Evolutionary conservation across 2,888 invertebrate species (phyloP).

Genomic region (Drymonia ruficornis): DNA sequence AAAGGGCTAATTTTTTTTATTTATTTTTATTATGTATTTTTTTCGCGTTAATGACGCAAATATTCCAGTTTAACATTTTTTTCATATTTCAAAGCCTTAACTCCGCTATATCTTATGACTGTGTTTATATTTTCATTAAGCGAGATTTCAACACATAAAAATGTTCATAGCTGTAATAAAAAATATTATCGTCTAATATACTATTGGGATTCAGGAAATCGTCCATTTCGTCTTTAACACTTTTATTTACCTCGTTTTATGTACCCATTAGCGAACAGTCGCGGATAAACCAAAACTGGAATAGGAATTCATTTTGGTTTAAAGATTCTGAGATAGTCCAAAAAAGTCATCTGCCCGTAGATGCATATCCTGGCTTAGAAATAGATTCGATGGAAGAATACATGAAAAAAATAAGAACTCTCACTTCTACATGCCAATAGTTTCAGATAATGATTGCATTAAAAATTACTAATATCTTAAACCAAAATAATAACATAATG

Average conservation of each 20-base stretch:
- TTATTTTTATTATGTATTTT: too few species aligned
- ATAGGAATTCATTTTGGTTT: too few species aligned
- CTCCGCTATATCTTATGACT: constrained; percentile 1
- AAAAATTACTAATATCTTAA: too few species aligned
- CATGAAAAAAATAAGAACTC: too few species aligned
- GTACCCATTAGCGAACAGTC: not conserved
- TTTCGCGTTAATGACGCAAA: not conserved
- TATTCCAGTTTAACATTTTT: not conserved
- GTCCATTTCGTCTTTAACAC: not conserved
- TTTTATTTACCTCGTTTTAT: not conserved
- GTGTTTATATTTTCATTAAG: constrained; percentile 3
- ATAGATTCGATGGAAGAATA: too few species aligned
- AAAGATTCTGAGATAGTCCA: too few species aligned
- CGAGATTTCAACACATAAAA: not conserved
- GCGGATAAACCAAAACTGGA: not conserved
- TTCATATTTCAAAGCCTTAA: not conserved
- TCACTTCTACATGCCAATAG: too few species aligned
- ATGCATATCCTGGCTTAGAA: too few species aligned
- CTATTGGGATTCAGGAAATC: not conserved
- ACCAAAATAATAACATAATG: too few species aligned
- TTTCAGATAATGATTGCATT: too few species aligned
- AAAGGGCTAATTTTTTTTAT: too few species aligned
- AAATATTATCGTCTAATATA: not conserved
- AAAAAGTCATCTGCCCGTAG: too few species aligned
- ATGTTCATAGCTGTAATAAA: not conserved